These are phyloP conservation scores for Bellardia pandia DNA, from an alignment of 2,888 invertebrate species.

Conservation along the genomic window DNA sequence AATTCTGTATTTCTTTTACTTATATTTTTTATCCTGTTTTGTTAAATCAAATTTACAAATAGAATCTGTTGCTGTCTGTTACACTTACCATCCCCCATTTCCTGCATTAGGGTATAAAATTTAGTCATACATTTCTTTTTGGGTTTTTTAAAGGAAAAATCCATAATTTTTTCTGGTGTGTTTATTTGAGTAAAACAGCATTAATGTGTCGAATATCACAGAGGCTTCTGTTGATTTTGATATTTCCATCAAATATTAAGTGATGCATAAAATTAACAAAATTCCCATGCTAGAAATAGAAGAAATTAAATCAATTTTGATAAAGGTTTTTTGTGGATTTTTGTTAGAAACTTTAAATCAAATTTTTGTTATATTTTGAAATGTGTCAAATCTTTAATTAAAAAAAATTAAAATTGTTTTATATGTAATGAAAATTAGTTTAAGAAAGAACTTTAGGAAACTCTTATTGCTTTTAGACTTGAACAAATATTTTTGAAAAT, in stretches of 20 bases:
- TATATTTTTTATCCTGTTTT: neutral
- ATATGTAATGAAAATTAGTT: too few species aligned
- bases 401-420: neutral
- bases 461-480: too few species aligned
- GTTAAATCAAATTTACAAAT: neutral
- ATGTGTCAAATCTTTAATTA: neutral
- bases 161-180: neutral
- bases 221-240: neutral
- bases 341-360: neutral
- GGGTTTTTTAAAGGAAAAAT: neutral
- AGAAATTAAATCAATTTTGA: too few species aligned
- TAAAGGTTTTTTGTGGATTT: neutral
- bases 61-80: neutral
- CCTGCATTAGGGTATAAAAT: neutral
- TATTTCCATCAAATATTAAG: slow-evolving; percentile 19
- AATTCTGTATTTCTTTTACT: neutral
- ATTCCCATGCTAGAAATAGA: neutral
- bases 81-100: neutral
- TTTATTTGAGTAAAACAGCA: slow-evolving; percentile 3
- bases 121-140: neutral
- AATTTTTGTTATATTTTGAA: neutral
- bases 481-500: too few species aligned
- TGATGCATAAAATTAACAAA: slow-evolving; percentile 3
- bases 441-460: too few species aligned
- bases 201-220: neutral